These are phyloP conservation scores for Eurytoma californica DNA, from an alignment of 2,888 invertebrate species.

Conservation along the genomic window DNA sequence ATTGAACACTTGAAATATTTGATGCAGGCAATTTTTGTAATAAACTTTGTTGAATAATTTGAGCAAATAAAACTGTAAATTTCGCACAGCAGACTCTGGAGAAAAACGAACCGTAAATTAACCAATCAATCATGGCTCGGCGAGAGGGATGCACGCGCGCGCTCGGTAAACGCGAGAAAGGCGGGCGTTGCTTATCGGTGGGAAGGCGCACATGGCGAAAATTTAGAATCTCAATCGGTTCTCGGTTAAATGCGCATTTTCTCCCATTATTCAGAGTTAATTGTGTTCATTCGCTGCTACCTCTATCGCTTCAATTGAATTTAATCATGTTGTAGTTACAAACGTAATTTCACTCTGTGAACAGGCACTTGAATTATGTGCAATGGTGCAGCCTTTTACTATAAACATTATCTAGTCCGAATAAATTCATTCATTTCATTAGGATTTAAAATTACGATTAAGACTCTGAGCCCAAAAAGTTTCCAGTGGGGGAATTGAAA, in stretches of 20 bases:
- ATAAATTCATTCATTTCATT: too few species aligned
- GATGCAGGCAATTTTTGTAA: too few species aligned
- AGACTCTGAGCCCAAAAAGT: too few species aligned
- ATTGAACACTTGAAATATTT: too few species aligned
- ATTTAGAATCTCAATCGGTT: constrained; percentile 20
- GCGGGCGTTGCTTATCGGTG: background rate
- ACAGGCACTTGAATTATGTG: constrained; percentile 2
- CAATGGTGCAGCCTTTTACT: background rate
- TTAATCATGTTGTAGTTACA: background rate
- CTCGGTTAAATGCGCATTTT: constrained; percentile 11
- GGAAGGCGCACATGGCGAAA: constrained; percentile 22
- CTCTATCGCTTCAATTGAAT: constrained; percentile 18
- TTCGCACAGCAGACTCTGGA: background rate
- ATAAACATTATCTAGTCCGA: too few species aligned
- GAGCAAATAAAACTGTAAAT: background rate
- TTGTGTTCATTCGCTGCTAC: constrained; percentile 17
- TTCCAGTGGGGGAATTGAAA: too few species aligned
- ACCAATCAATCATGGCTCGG: constrained; percentile 21
- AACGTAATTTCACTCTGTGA: background rate
- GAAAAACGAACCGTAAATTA: background rate
- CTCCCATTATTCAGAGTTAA: constrained; percentile 9
- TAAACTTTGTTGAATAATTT: too few species aligned
- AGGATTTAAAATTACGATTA: too few species aligned
- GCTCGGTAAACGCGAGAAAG: constrained; percentile 1
- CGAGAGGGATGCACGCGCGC: constrained; percentile 4